Percentiles rank a stretch among this genome's conserved stretches.
These are phyloP conservation scores for Lepidonotus clava DNA, from an alignment of 2,888 invertebrate genomes.

Conservation along the genomic window DNA sequence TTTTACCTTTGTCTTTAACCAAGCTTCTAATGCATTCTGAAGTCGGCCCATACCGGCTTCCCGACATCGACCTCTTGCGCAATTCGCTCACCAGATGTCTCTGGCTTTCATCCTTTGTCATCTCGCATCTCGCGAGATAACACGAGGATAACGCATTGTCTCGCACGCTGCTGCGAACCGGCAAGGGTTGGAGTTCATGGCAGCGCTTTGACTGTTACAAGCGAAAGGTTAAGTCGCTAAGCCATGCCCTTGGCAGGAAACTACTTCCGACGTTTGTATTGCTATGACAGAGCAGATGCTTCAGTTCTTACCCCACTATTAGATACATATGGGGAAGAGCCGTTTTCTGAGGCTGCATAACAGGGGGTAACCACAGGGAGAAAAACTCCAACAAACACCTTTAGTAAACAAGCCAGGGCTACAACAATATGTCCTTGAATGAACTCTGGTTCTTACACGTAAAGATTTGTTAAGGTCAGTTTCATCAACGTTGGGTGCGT, in stretches of 20 bases:
- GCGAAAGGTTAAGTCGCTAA: neutral
- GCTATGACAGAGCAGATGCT: neutral
- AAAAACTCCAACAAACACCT: neutral
- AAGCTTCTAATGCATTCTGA: neutral
- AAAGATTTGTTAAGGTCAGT: neutral
- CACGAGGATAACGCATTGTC: constrained; percentile 4
- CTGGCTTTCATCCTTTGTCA: constrained; percentile 7
- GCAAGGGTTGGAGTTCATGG: neutral
- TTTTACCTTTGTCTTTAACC: constrained; percentile 11
- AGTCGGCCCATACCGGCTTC: neutral
- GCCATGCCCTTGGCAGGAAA: neutral
- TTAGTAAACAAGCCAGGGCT: neutral
- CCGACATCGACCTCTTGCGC: neutral
- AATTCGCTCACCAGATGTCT: constrained; percentile 19
- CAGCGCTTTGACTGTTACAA: neutral
- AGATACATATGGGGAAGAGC: neutral
- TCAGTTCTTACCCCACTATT: constrained; percentile 10
- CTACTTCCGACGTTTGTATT: neutral
- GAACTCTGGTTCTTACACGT: neutral
- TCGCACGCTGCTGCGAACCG: neutral
- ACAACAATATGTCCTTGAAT: neutral
- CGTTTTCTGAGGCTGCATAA: neutral
- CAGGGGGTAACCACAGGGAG: neutral
- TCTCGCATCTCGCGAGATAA: constrained; percentile 17
- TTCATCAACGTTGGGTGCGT: no score